These are phyloP conservation scores for Hypanus sabinus DNA, from an alignment of 2,113 vertebrate genomes.

Conservation along the genomic window DNA sequence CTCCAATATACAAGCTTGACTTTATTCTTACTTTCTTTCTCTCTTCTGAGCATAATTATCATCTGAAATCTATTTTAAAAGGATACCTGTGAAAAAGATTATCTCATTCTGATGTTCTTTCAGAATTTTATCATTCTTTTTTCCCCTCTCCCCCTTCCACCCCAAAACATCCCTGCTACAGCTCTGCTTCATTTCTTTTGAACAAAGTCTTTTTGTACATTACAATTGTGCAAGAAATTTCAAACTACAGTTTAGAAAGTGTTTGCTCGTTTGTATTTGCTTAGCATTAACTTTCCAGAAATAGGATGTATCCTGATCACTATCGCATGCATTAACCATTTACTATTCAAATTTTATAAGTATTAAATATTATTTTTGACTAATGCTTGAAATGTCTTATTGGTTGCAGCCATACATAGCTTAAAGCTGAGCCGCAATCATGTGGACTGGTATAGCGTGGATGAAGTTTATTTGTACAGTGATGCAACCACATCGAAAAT, in stretches of 20 bases:
- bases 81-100: not conserved
- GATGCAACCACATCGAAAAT: constrained; percentile 97
- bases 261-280: not conserved
- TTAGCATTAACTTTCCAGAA: not conserved
- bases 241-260: not conserved
- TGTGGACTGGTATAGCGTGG: constrained; percentile 91
- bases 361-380: not conserved
- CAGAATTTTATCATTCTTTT: not conserved
- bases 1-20: not conserved
- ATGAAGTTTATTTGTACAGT: constrained; percentile 96
- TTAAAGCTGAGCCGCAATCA: constrained; percentile 87
- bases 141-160: too few species aligned
- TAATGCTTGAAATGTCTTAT: constrained; percentile 40
- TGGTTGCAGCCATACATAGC: constrained; percentile 74
- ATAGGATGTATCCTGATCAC: not conserved
- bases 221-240: not conserved
- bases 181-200: too few species aligned
- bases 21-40: not conserved
- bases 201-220: not conserved
- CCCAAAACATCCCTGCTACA: not conserved
- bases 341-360: not conserved
- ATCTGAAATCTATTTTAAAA: not conserved
- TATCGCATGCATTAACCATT: not conserved
- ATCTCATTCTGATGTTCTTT: not conserved
- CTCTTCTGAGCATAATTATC: too few species aligned